Base-by-base conservation (phyloP, 2,797 vertebrate species). In the Ispidina picta region DNA sequence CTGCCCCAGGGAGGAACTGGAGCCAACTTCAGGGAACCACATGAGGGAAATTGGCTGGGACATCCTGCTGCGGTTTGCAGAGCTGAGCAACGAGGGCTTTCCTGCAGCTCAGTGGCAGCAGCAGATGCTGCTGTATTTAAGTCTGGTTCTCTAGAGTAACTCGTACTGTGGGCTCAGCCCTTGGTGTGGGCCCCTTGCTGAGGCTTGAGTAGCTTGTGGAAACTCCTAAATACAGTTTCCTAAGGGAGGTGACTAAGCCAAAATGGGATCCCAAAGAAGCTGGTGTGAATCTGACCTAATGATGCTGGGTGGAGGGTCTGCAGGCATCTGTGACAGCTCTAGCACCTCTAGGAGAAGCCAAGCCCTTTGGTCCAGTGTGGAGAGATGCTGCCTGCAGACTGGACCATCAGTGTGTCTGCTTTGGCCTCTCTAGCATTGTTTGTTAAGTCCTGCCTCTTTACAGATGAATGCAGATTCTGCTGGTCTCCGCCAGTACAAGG, bases 401-500 rank as follows among this genome's bases (percentile, higher is more conserved):
- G 20, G 74, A 11, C 49, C 23, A 13, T 58, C 13, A 0, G 46
- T 1, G 1, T 15, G 12, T 20, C 58, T 8, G 2, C 65, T 5
- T 1, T 55, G 56, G 20, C 15, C n/a, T 19, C 43, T 43, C 43
- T 16, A 43, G 33, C 49, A 46, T 37, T 8, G 9, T 7, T 39
- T 76, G 41, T 3, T 56, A 63, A 44, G 10, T 44, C 7, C 51
- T 72, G 25, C 11, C 55, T 76, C 64, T 79, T 10, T 23, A n/a
- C 94, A 98, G 98, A 77, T 68, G 9, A 94, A 79, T 49, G 51
- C 41, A 1, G 97, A 98, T 52, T 86, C 85, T 13, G 80, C 91
- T 68, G 88, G 83, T 88, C 95, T 96, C 60, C 90, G 74, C 63
- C 98, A 98, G 93, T 98, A 98, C 96, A 99, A 98, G 97, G 99